Base-by-base conservation (phyloP, 2,888 invertebrate species). In the Xestia sexstrigata region DNA sequence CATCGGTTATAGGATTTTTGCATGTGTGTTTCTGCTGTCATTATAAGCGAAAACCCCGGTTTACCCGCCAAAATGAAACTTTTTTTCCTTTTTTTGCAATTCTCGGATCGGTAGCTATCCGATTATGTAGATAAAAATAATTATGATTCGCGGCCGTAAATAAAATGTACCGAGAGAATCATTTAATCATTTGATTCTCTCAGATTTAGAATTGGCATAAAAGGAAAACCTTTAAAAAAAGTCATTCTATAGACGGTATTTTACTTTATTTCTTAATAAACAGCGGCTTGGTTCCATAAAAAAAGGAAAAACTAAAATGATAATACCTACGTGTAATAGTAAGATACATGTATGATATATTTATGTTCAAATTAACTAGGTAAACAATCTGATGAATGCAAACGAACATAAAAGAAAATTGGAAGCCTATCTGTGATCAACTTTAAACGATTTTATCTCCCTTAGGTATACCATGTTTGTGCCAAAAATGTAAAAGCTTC, bases 401-500 rank as follows among this genome's bases (percentile, higher is more conserved):
- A 74, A 42, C 30, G 9, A 15, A 26, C 76, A 23, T 65, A 35
- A 72, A 63, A 76, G 52, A 76, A 65, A 35, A 65, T 45, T 65
- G 52, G 11, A 55, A 6, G n/a, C 7, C 26, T 23, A 26, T 65
- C 26, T 55, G 52, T 74, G 39, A 65, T 23, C 45, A 39, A 4
- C 5, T 35, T 52, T 20, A 55, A 35, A 26, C 45, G 17, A 66
- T 76, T 39, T 47, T 58, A 58, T 47, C 39, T 58, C 23, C 11
- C 17, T 20, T 23, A 15, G 13, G 55, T 26, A 30, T 60, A 52
- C 23, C 17, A 26, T 26, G 39, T 76, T 66, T 47, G 35, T 76
- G 76, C 55, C 65, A 76, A 76, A 76, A 55, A 65, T 47, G 7
- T 39, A 47, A 47, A 74, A 65, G 17, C 45, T 65, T 47, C 13